Percentiles rank a stretch among this genome's conserved stretches.
Evolutionary conservation across 2,113 vertebrate species (phyloP).

Genomic region (Nothocercus julius): DNA sequence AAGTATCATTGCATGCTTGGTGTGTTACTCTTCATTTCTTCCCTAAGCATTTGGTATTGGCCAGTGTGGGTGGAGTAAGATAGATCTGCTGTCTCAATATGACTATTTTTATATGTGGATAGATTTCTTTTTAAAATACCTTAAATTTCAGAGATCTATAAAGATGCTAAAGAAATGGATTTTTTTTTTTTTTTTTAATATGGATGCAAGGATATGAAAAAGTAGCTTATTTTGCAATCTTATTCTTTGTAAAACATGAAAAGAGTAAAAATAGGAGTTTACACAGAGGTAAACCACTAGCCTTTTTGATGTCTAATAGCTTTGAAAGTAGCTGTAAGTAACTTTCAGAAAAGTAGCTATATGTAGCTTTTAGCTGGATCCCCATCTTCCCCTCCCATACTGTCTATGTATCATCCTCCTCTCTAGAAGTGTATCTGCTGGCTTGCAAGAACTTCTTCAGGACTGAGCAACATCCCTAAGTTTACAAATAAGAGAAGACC

Average conservation of each 20-base stretch:
- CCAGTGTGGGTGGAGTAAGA: not conserved
- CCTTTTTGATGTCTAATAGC: not conserved
- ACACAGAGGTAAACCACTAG: not conserved
- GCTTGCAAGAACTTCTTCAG: not conserved
- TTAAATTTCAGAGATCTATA: not conserved
- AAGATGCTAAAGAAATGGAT: not conserved
- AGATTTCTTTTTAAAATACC: not conserved
- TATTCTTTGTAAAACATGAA: not conserved
- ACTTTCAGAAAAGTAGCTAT: not conserved
- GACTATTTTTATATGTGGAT: not conserved
- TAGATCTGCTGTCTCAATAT: not conserved
- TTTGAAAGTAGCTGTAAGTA: not conserved
- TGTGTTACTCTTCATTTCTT: not conserved
- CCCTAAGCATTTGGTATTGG: not conserved
- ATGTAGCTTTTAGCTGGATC: not conserved
- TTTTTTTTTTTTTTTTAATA: not conserved
- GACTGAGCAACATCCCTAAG: not conserved
- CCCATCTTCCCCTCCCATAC: not conserved
- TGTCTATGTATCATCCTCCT: not conserved
- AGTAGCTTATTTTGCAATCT: not conserved
- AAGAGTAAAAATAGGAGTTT: not conserved
- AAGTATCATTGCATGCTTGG: not conserved
- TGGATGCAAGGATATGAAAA: not conserved
- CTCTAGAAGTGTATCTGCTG: not conserved
- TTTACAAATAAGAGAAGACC: not conserved